A percentile compares a stretch with the other conserved stretches of the same genome.
Evolutionary conservation across 2,888 invertebrate genomes (phyloP).

Genomic region (Latrodectus elegans): DNA sequence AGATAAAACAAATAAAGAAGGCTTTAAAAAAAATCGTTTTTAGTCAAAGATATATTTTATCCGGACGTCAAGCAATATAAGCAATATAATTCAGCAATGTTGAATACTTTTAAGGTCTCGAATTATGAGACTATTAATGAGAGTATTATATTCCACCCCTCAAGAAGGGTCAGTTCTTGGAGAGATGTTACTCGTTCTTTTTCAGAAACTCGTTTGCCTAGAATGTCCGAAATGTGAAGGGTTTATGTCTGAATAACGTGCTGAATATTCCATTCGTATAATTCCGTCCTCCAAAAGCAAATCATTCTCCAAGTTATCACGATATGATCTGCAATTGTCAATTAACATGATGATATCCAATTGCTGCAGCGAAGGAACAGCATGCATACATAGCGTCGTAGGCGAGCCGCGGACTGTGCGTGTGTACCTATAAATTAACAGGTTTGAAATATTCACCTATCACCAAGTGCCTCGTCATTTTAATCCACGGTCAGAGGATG

Average conservation of each 20-base stretch:
- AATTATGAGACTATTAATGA: background rate
- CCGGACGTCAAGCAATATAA: no score
- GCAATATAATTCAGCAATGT: no score
- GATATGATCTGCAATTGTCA: background rate
- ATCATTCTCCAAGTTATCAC: background rate
- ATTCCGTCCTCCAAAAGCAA: slow-evolving; percentile 12
- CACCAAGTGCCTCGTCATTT: no score
- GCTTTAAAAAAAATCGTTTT: background rate
- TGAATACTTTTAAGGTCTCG: background rate
- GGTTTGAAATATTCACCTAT: no score
- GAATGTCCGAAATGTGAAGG: slow-evolving; percentile 14
- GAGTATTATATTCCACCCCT: background rate
- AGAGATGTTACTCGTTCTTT: background rate
- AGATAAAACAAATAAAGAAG: background rate
- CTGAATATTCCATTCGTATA: background rate
- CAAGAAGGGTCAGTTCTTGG: background rate
- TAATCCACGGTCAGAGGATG: no score
- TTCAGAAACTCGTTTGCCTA: background rate
- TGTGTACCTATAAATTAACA: no score
- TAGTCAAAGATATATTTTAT: background rate
- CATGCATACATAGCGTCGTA: no score
- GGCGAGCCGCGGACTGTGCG: no score
- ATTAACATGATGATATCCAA: background rate
- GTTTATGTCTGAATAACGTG: background rate
- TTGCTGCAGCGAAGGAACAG: slow-evolving; percentile 10